Evolutionary conservation across 2,888 invertebrate species (phyloP).

Genomic region (Conchocele bisecta): DNA sequence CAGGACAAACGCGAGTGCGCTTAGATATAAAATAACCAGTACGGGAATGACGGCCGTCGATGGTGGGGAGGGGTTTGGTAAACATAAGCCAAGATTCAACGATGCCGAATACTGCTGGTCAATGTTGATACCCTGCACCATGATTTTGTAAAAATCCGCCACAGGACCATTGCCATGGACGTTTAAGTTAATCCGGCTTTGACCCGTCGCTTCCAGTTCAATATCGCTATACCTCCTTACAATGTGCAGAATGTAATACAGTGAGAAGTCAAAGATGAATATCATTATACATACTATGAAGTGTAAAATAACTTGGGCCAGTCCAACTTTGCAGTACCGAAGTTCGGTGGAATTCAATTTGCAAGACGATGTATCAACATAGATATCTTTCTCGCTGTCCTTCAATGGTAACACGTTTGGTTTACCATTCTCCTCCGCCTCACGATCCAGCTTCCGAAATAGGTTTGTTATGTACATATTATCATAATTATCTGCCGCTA

Average conservation of each 20-base stretch:
- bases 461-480: constrained; percentile 72
- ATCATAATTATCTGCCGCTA: constrained; percentile 72
- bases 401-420: constrained; percentile 70
- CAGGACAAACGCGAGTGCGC: constrained; percentile 48
- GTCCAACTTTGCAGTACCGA: constrained; percentile 59
- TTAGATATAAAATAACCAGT: constrained; percentile 48
- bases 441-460: constrained; percentile 65
- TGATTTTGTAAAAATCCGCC: constrained; percentile 44
- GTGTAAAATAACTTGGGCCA: constrained; percentile 66
- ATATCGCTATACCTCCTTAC: constrained; percentile 65
- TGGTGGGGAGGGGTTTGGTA: constrained; percentile 58
- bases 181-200: constrained; percentile 22
- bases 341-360: constrained; percentile 63
- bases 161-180: constrained; percentile 59
- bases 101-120: constrained; percentile 29
- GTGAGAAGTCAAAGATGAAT: constrained; percentile 68
- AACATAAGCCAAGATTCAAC: constrained; percentile 54
- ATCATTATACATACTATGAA: constrained; percentile 61
- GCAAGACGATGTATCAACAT: constrained; percentile 64
- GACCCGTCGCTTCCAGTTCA: constrained; percentile 54
- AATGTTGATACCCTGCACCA: constrained; percentile 44
- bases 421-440: constrained; percentile 46
- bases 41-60: constrained; percentile 36
- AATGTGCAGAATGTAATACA: constrained; percentile 71
- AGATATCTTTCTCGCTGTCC: constrained; percentile 64